Base-by-base conservation (phyloP, 2,113 vertebrate species). In the Toxotes chatareus region DNA sequence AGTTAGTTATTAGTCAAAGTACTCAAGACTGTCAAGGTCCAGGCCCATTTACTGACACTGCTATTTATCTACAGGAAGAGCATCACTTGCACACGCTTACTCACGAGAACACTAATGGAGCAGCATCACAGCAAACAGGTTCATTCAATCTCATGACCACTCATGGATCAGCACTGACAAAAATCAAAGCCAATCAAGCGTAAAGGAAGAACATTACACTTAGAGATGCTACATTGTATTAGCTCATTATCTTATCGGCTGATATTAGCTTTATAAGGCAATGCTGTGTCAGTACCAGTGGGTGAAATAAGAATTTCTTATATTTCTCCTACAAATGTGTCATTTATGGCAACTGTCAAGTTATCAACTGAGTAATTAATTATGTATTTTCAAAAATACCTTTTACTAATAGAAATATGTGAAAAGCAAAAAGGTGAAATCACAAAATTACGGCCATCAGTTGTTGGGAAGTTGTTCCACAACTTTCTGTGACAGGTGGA, bases 41-140 rank as follows among this genome's bases (percentile, higher is more conserved):
- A 36, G 81, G 38, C 47, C 78, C 63, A 47, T 85, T 80, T 49
- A 86, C 84, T 61, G 76, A 87, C 79, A 63, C 66, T 11, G 76
- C 42, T n/a, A 40, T 80, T 80, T 66, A 70, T 82, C 69, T 73
- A 57, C 76, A 78, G 71, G 68, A 4, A 72, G 42, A 80, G 47
- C 5, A 83, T 72, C 49, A 32, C 47, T 60, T 27, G 36, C 69
- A 68, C 42, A 64, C 6, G 32, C 68, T 77, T 61, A 71, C 46
- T 72, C 75, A 80, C n/a, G 42, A 47, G 27, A 68, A 72, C 76
- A 40, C 44, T 80, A 84, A 80, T 77, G 61, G 70, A 31, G 32
- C 0, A 55, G 59, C 69, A 42, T 65, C 70, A 68, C 44, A 23
- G 64, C 65, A 76, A 47, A 72, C 46, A 66, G 66, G 23, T 62